Evolutionary conservation across 2,113 vertebrate genomes (phyloP), one percentile per base, ranked within the genome.

Genomic region (Charina bottae): DNA sequence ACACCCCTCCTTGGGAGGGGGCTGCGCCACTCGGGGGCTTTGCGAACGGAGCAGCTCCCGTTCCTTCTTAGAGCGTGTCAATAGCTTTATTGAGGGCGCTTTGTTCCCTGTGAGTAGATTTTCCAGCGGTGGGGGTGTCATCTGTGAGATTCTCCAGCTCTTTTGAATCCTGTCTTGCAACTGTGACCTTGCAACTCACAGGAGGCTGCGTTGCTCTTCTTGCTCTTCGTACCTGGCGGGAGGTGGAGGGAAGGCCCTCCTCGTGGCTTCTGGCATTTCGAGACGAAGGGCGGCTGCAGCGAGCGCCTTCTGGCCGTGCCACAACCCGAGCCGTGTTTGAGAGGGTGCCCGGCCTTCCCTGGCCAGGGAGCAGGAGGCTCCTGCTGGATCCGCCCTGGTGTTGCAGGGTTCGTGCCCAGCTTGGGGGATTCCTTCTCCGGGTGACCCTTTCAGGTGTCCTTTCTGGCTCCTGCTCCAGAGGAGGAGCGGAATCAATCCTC

Each of bases 101-200:
- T 93, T 92, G 91, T 94, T 88, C 53, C 92, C 64, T 87, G 11
- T 21, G 4, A 91, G 54, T 89, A 5, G 33, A 78, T 88, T 95
- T 93, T 87, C 90, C 84, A 89, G 91, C 89, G 49, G 6, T 5
- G 49, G 2, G 49, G 6, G 49, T 5, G 5, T 49, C 2, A 49
- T 49, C 49, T 49, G 49, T 49, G 42, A 42, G 42, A 42, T 42
- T 42, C 42, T 42, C 42, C 42, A 42, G 42, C 42, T 42, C 42
- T 42, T 49, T 49, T 49, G 49, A 49, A 6, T 49, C 2, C 49
- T 49, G 49, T 93, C 95, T 92, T 92, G 37, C 93, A 90, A 94
- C 49, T 49, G 5, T 6, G 49, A 49, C 5, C 49, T 46, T 49
- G 49, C 49, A 49, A 49, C 42, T 42, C 3, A 3, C 3, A 42